phyloP scores from a whole-genome alignment of 2,888 invertebrate species.

The Tetranychus piercei region DNA sequence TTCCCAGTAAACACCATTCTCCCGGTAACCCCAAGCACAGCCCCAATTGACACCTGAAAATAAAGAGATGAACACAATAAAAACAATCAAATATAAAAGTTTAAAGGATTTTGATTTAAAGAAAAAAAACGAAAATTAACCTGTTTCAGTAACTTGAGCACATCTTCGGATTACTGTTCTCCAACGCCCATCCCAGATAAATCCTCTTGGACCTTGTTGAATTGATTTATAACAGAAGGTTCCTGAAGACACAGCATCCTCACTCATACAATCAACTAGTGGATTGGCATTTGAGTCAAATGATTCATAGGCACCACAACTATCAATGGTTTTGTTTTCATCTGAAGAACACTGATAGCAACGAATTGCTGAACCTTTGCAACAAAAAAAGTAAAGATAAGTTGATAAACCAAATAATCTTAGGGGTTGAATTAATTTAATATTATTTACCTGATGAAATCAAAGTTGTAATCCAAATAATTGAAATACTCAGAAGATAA shows the following conservation, averaged over 20 bases:
- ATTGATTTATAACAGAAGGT: constrained; percentile 89
- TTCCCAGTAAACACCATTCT: constrained; percentile 88
- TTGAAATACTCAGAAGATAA: neutral
- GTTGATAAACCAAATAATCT: neutral
- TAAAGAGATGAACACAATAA: neutral
- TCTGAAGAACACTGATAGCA: constrained; percentile 86
- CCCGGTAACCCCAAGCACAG: constrained; percentile 82
- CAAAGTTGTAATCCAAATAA: neutral
- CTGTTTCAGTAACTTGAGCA: constrained; percentile 58
- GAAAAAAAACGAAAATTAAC: constrained; percentile 11
- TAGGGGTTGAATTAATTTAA: neutral
- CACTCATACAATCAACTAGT: constrained; percentile 77
- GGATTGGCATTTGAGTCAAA: constrained; percentile 71
- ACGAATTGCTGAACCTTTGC: constrained; percentile 40
- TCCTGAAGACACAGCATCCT: constrained; percentile 67
- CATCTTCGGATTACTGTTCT: constrained; percentile 72
- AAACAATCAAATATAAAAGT: constrained; percentile 8
- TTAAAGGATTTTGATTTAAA: neutral
- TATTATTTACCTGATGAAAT: neutral
- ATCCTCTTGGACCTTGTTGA: constrained; percentile 79
- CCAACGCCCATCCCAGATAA: constrained; percentile 90
- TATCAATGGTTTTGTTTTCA: constrained; percentile 54
- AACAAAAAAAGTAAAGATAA: neutral
- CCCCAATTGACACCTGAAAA: constrained; percentile 47
- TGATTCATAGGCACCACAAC: constrained; percentile 68